These are phyloP conservation scores for Thera obeliscata DNA, from an alignment of 2,888 invertebrate genomes.

Conservation along the genomic window DNA sequence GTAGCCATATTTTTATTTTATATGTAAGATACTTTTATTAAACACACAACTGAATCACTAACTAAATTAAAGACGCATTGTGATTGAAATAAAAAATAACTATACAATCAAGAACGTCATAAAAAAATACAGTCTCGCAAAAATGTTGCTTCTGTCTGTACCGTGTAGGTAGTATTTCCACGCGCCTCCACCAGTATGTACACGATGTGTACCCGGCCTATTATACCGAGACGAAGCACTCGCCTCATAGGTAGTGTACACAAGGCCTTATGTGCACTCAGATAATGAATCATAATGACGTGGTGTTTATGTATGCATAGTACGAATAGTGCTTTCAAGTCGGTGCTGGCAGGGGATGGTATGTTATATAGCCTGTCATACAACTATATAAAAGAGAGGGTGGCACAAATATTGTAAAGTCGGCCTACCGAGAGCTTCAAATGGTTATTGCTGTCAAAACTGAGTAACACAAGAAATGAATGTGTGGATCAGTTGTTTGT, in stretches of 20 bases:
- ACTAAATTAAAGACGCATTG: too few relatives aligned
- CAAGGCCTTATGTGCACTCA: slow-evolving; percentile 6
- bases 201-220: slow-evolving; percentile 10
- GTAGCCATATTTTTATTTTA: too few relatives aligned
- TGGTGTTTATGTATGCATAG: background rate
- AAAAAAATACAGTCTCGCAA: background rate
- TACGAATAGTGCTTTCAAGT: background rate
- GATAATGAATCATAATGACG: slow-evolving; percentile 16
- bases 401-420: too few relatives aligned
- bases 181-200: background rate
- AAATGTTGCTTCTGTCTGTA: slow-evolving; percentile 31
- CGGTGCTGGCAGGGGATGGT: background rate
- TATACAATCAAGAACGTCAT: too few relatives aligned
- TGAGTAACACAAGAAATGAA: too few relatives aligned
- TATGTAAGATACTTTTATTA: too few relatives aligned
- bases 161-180: background rate
- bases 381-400: background rate
- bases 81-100: too few relatives aligned
- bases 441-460: too few relatives aligned
- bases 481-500: too few relatives aligned
- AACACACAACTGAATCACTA: too few relatives aligned
- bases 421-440: too few relatives aligned
- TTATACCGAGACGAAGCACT: slow-evolving; percentile 11
- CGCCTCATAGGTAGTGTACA: slow-evolving; percentile 5
- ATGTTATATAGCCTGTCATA: background rate